These are phyloP conservation scores for Oryzias celebensis DNA, from an alignment of 2,113 vertebrate species.

Conservation along the genomic window DNA sequence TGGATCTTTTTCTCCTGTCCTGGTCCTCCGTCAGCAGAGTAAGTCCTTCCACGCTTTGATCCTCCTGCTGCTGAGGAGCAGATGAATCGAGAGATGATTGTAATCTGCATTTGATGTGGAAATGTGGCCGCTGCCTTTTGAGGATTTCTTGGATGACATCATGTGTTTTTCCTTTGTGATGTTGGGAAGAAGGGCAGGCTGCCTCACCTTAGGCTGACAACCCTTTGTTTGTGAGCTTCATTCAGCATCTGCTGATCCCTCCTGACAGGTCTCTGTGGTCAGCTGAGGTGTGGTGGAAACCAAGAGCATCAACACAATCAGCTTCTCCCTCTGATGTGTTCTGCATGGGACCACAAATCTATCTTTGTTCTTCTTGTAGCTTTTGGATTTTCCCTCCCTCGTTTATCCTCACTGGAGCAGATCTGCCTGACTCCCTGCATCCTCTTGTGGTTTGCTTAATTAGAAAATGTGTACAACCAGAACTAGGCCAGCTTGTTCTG, in stretches of 20 bases:
- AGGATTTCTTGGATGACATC: slow-evolving; percentile 51
- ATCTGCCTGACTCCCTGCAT: slow-evolving; percentile 26
- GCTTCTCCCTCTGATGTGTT: slow-evolving; percentile 46
- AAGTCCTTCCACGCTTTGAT: slow-evolving; percentile 48
- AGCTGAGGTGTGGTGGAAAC: slow-evolving; percentile 45
- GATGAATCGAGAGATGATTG: slow-evolving; percentile 15
- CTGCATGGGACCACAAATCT: slow-evolving; percentile 6
- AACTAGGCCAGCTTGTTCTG: slow-evolving; percentile 64
- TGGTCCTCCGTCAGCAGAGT: slow-evolving; percentile 44
- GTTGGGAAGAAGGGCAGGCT: slow-evolving; percentile 33
- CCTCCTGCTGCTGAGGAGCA: slow-evolving; percentile 3
- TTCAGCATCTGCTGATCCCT: slow-evolving; percentile 21
- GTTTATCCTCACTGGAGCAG: slow-evolving; percentile 29
- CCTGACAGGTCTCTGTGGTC: slow-evolving; percentile 25
- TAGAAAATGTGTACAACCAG: slow-evolving; percentile 54
- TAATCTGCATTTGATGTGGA: slow-evolving; percentile 17
- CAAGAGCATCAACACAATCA: slow-evolving; percentile 24
- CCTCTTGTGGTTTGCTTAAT: slow-evolving; percentile 64
- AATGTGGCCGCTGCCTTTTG: slow-evolving; percentile 41
- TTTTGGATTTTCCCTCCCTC: slow-evolving; percentile 14
- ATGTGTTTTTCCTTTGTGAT: slow-evolving; percentile 60
- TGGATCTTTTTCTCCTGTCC: slow-evolving; percentile 21
- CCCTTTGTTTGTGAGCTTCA: slow-evolving; percentile 45
- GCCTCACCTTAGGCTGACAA: slow-evolving; percentile 51
- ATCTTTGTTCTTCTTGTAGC: neutral